phyloP scores from a whole-genome alignment of 1,140 invertebrate genomes.

The Onthophagus taurus region DNA sequence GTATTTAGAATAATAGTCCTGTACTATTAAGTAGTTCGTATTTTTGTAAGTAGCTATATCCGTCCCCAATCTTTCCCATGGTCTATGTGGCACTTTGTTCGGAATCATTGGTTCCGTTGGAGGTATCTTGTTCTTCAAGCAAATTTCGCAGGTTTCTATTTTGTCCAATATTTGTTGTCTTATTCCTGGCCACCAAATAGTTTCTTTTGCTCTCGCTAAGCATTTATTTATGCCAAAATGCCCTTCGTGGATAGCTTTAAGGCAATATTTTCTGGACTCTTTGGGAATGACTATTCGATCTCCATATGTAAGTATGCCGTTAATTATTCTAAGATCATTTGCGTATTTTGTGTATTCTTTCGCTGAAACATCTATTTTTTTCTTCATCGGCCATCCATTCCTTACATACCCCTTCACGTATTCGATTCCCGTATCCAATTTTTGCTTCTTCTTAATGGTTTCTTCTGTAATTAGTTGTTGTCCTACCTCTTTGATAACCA shows the following conservation, averaged over 20 bases:
- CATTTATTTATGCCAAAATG: conserved; percentile 24
- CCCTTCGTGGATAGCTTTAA: conserved; percentile 23
- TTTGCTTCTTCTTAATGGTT: no score
- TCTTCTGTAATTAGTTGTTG: no score
- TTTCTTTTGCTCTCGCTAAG: conserved; percentile 13
- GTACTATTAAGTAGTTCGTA: conserved; percentile 22
- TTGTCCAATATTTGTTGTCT: conserved; percentile 20
- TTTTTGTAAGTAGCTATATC: conserved; percentile 25
- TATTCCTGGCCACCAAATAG: conserved; percentile 25
- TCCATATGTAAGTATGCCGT: no score
- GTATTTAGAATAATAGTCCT: conserved; percentile 28
- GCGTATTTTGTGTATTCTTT: no score
- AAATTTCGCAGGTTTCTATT: conserved; percentile 23
- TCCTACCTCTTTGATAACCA: no score
- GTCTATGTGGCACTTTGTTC: conserved; percentile 17
- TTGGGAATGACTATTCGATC: no score
- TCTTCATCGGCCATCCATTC: no score
- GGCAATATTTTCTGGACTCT: no score
- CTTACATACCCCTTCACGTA: no score
- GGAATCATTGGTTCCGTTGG: conserved; percentile 19
- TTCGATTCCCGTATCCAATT: no score
- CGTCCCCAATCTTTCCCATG: conserved; percentile 25
- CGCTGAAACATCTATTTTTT: no score
- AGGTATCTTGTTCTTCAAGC: conserved; percentile 11
- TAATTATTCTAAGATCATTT: no score